Evolutionary conservation across 1,140 invertebrate genomes (phyloP).

Genomic region (Popillia japonica): DNA sequence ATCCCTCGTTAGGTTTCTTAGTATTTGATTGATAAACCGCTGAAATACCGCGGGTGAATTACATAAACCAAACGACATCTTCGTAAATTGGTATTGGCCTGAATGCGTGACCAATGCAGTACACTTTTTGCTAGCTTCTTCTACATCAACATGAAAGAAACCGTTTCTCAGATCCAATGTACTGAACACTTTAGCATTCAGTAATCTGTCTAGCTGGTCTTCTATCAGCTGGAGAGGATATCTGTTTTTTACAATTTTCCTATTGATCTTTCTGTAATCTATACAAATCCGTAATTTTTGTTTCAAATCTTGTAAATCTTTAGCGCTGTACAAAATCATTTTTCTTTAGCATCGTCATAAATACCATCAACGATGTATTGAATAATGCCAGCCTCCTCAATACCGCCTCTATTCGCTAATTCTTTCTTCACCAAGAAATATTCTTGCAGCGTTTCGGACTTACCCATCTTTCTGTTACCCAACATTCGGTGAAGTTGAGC

Average conservation of each 20-base stretch:
- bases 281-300: conserved; percentile 43
- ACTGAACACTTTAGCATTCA: conserved; percentile 47
- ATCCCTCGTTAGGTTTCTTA: conserved; percentile 36
- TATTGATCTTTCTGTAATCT: conserved; percentile 26
- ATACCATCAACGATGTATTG: conserved; percentile 59
- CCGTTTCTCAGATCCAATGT: too few relatives aligned
- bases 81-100: conserved; percentile 49
- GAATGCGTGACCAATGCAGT: conserved; percentile 52
- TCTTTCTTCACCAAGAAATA: conserved; percentile 57
- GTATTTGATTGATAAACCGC: conserved; percentile 41
- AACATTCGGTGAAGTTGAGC: conserved; percentile 52
- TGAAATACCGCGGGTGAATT: conserved; percentile 43
- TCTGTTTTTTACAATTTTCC: conserved; percentile 49
- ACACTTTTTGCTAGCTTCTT: conserved; percentile 50
- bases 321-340: conserved; percentile 56
- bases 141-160: conserved; percentile 57
- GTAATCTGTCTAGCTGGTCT: conserved; percentile 44
- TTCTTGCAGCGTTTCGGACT: conserved; percentile 53
- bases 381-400: conserved; percentile 54
- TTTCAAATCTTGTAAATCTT: conserved; percentile 50
- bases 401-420: conserved; percentile 50
- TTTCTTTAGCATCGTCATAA: conserved; percentile 54
- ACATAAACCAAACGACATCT: conserved; percentile 55
- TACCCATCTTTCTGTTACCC: conserved; percentile 45
- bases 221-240: conserved; percentile 49